Evolutionary conservation across 2,888 invertebrate genomes (phyloP), one percentile per base, ranked within the genome.

Genomic region (Trisateles emortualis): DNA sequence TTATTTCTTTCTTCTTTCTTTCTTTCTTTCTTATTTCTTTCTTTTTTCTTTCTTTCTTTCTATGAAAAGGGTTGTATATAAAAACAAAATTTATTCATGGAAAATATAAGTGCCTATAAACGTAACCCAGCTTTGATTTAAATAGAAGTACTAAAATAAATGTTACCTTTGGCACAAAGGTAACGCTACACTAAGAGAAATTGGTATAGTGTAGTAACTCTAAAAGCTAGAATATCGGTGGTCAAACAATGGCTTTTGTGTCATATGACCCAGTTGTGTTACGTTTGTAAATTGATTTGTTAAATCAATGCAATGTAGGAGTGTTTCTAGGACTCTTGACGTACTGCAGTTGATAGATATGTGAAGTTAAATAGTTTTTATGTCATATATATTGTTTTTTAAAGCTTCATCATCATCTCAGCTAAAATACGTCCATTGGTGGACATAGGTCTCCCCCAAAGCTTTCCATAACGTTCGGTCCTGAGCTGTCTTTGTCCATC

Each of bases 231-330:
- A 29, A 41, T 29, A 13, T 32, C 17, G 14, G 8, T 10, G 17
- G 11, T 24, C 32, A 30, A 32, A 42, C 42, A 42, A 30, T n/a
- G 32, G 11, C 19, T 36, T 36, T 42, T 11, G 42, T 10, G 26
- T 29, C 16, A 14, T 32, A 11, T 32, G 8, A 32, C 30, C 41
- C 26, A 29, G 29, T 19, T 30, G 30, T n/a, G 30, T n/a, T 17
- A 8, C 17, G 17, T 32, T 42, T 42, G 30, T 42, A 42, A 30
- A 11, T 30, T 6, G 13, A 17, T 42, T 42, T 42, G 6, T 32
- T 30, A 41, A 16, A 29, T 16, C 8, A 24, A 29, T 19, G 24
- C n/a, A 39, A 14, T 6, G 17, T n/a, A 14, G 26, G 13, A 19
- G 10, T 2, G 6, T 4, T 16, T 35, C 16, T 36, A 8, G 36